phyloP scores from a whole-genome alignment of 2,888 invertebrate genomes.

The Bruchidius siliquastri region DNA sequence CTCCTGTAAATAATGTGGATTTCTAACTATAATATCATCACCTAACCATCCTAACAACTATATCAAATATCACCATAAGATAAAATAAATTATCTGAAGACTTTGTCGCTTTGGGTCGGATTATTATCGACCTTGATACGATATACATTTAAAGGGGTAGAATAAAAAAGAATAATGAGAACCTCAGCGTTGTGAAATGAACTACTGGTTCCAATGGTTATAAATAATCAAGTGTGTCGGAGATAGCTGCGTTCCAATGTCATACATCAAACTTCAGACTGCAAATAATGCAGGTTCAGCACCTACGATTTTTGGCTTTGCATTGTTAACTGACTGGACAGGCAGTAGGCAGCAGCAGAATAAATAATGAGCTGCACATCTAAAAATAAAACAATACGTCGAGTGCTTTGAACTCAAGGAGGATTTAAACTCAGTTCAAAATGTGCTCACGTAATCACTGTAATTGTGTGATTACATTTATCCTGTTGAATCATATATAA shows the following conservation, averaged over 20 bases:
- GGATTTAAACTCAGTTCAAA: not conserved
- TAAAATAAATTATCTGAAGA: no score
- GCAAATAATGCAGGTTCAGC: not conserved
- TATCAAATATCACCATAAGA: no score
- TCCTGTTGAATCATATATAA: not conserved
- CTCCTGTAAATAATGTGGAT: no score
- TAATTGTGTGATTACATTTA: not conserved
- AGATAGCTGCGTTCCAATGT: not conserved
- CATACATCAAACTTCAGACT: not conserved
- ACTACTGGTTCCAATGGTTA: no score
- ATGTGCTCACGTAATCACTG: not conserved
- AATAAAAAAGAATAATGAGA: no score
- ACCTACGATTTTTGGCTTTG: not conserved
- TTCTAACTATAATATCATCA: no score
- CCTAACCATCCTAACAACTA: no score
- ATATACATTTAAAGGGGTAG: no score
- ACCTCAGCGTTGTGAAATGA: no score
- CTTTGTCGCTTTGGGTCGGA: no score
- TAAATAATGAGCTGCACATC: not conserved
- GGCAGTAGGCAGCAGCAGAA: not conserved
- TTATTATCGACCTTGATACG: no score
- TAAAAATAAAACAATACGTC: not conserved
- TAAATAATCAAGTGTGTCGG: no score
- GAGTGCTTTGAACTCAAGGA: not conserved
- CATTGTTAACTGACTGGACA: not conserved